These are phyloP conservation scores for Notodonta dromedarius DNA, from an alignment of 2,888 invertebrate genomes.

Conservation along the genomic window DNA sequence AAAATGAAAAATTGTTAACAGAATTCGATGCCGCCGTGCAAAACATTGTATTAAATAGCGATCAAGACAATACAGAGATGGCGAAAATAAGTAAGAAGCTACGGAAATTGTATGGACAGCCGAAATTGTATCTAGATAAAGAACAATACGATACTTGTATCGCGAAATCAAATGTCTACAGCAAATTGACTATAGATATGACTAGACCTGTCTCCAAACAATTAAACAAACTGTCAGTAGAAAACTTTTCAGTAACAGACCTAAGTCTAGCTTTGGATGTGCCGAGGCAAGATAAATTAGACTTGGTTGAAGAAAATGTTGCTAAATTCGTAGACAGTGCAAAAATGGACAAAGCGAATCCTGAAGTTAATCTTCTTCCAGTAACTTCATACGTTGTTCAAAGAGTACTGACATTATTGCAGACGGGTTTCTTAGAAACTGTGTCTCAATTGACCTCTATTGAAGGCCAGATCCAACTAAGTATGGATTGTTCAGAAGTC, in stretches of 20 bases:
- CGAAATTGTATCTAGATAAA: conserved; percentile 61
- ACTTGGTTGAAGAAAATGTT: conserved; percentile 47
- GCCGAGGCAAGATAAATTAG: conserved; percentile 48
- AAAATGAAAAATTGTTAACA: conserved; percentile 32
- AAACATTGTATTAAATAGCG: conserved; percentile 39
- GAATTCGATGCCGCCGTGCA: conserved; percentile 43
- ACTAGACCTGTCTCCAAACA: conserved; percentile 62
- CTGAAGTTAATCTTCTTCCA: conserved; percentile 79
- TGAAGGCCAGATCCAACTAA: conserved; percentile 18
- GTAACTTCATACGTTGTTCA: conserved; percentile 81
- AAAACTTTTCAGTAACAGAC: conserved; percentile 45
- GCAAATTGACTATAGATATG: conserved; percentile 57
- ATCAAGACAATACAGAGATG: conserved; percentile 52
- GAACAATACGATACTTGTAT: conserved; percentile 55
- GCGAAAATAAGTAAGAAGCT: conserved; percentile 69
- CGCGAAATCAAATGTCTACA: conserved; percentile 48
- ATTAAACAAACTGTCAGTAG: conserved; percentile 44
- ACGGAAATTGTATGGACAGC: conserved; percentile 68
- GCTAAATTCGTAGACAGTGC: conserved; percentile 36
- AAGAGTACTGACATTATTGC: conserved; percentile 60
- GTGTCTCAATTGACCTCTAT: conserved; percentile 29
- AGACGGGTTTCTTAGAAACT: conserved; percentile 49
- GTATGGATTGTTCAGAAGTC: conserved; percentile 32
- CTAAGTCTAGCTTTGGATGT: conserved; percentile 58
- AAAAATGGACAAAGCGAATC: conserved; percentile 22